These are phyloP conservation scores for Marronus borbonicus DNA, from an alignment of 2,888 invertebrate species.

Conservation along the genomic window DNA sequence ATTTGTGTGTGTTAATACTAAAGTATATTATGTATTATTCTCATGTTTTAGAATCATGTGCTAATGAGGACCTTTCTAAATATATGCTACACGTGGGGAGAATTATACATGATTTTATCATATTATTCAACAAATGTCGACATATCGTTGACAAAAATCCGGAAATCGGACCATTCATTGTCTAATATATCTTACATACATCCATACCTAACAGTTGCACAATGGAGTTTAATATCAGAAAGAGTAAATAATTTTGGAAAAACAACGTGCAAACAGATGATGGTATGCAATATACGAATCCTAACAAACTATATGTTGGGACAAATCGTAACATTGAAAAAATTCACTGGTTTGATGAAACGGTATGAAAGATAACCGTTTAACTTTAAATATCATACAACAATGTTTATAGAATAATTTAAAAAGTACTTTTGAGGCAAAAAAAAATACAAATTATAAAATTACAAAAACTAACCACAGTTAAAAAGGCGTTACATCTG, in stretches of 20 bases:
- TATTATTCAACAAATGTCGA: constrained; percentile 63
- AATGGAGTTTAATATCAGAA: constrained; percentile 68
- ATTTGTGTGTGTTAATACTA: not conserved
- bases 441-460: too few species aligned
- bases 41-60: constrained; percentile 64
- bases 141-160: constrained; percentile 56
- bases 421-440: too few species aligned
- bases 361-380: too few species aligned
- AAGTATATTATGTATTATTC: not conserved
- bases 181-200: constrained; percentile 66
- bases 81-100: constrained; percentile 66
- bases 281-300: constrained; percentile 55
- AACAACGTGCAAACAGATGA: constrained; percentile 63
- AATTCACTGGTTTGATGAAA: too few species aligned
- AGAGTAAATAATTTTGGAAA: constrained; percentile 69
- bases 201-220: constrained; percentile 64
- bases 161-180: constrained; percentile 61
- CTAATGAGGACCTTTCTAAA: constrained; percentile 66
- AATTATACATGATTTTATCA: constrained; percentile 63
- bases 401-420: too few species aligned
- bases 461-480: too few species aligned
- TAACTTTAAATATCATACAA: too few species aligned
- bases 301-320: too few species aligned
- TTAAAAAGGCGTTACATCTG: too few species aligned
- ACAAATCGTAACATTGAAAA: too few species aligned